A percentile compares a stretch with the other conserved stretches of the same genome.
Evolutionary conservation across 1,140 invertebrate genomes (phyloP).

Genomic region (Drosophila bocqueti): DNA sequence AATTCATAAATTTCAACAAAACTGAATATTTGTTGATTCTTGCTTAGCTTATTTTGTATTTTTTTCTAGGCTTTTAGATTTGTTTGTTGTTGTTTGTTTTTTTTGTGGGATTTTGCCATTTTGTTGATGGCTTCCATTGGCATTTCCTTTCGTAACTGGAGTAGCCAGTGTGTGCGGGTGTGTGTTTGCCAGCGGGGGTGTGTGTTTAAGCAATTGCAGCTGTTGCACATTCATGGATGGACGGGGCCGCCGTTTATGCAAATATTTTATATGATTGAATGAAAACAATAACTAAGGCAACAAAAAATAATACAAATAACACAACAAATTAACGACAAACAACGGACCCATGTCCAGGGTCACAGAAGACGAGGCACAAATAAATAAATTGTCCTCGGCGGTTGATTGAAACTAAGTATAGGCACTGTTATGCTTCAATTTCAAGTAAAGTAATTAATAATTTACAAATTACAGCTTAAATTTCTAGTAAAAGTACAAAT

Average conservation of each 20-base stretch:
- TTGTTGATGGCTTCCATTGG: conserved; percentile 41
- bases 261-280: conserved; percentile 40
- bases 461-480: background rate
- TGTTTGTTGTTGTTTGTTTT: conserved; percentile 4
- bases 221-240: conserved; percentile 36
- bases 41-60: conserved; percentile 20
- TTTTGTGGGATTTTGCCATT: conserved; percentile 3
- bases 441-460: background rate
- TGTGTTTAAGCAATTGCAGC: conserved; percentile 44
- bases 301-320: background rate
- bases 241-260: conserved; percentile 30
- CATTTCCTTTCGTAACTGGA: conserved; percentile 76
- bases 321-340: conserved; percentile 16
- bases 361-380: conserved; percentile 5
- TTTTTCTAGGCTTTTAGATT: background rate
- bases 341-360: conserved; percentile 13
- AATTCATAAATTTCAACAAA: conserved; percentile 68
- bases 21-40: conserved; percentile 27
- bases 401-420: conserved; percentile 2
- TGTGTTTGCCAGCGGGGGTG: conserved; percentile 37
- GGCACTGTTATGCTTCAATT: too few species aligned
- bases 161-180: conserved; percentile 23
- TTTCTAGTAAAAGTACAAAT: background rate
- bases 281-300: conserved; percentile 26
- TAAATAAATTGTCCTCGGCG: background rate